phyloP scores from a whole-genome alignment of 1,140 invertebrate species.

The Propsilocerus akamusi region DNA sequence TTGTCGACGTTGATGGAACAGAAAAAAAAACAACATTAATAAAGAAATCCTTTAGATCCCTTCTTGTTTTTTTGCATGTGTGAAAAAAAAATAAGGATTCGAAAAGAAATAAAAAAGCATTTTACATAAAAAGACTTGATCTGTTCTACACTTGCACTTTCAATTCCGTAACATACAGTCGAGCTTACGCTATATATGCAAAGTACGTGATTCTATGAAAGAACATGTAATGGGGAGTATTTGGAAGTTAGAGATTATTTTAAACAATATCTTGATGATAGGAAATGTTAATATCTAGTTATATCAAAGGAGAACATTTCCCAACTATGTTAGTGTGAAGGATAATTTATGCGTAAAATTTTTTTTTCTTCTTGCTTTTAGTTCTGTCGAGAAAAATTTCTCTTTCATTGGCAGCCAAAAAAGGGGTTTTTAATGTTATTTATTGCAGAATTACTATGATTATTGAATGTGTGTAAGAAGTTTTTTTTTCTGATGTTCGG shows the following conservation, averaged over 20 bases:
- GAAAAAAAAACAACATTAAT: too few relatives aligned
- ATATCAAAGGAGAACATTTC: too few relatives aligned
- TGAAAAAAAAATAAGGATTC: not conserved
- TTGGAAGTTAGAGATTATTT: too few relatives aligned
- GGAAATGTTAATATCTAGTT: too few relatives aligned
- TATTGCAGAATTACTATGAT: conserved; percentile 1
- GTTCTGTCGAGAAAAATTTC: not conserved
- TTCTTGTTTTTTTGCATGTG: not conserved
- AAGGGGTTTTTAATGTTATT: not conserved
- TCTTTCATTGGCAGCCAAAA: not conserved
- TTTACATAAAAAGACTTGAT: not conserved
- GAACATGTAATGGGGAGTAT: too few relatives aligned
- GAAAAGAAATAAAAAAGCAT: too few relatives aligned
- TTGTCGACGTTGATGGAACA: not conserved
- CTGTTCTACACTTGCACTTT: conserved; percentile 3
- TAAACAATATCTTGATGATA: too few relatives aligned
- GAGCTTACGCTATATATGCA: too few relatives aligned
- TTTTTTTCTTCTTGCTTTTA: too few relatives aligned
- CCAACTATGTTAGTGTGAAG: not conserved
- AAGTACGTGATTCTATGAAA: not conserved
- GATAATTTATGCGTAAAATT: not conserved
- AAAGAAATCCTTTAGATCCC: not conserved
- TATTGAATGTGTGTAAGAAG: too few relatives aligned
- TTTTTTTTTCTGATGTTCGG: too few relatives aligned
- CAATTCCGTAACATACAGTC: too few relatives aligned